Base-by-base conservation (phyloP, 2,797 vertebrate species). In the Melanogrammus aeglefinus region DNA sequence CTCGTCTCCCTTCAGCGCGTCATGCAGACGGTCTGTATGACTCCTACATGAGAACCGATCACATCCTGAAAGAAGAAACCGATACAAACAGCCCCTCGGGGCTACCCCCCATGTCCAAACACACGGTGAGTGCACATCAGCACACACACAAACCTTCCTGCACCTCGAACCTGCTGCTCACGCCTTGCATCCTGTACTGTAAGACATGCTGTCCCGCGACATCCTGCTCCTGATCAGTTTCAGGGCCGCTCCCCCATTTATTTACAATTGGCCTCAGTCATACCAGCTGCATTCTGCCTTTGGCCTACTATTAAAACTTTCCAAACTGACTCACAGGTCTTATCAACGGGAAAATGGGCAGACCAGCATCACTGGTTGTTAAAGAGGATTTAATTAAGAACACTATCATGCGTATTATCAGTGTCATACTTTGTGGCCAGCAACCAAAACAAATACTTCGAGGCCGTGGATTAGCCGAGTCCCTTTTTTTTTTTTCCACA, bases 41-140 rank as follows among this genome's bases (percentile, higher is more conserved):
- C 90, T 97, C 97, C 38, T 98, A 98, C 85, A 97, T 98, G 97
- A 97, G 97, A 89, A 96, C 96, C 63, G 97, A 99, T 93, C 97
- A 97, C 85, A 95, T 96, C 75, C 94, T 94, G 79, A 97, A 96
- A 85, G 95, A 97, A 80, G 96, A 97, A 57, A 83, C 92, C 66
- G 88, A 96, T 79, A 91, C 94, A 72, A 95, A 95, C 89, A 96
- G 95, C 90, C 95, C 96, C 9, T 93, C 96, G 18, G 95, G 94
- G 81, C 91, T 96, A 76, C 94, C 96, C 86, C 91, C 94, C 14
- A 92, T 97, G 81, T 94, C 94, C 79, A 97, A 96, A 94, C 91
- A 96, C 89, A 94, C 95, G 78, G 97, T 99, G 91, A 97, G 97
- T 93, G 77, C 12, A 77, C n/a, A 47, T 81, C 77, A 71, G 76